Evolutionary conservation across 30 jellyfish, hydroid and myxozoan species (phyloP).

Genomic region (Turritopsis dohrnii): DNA sequence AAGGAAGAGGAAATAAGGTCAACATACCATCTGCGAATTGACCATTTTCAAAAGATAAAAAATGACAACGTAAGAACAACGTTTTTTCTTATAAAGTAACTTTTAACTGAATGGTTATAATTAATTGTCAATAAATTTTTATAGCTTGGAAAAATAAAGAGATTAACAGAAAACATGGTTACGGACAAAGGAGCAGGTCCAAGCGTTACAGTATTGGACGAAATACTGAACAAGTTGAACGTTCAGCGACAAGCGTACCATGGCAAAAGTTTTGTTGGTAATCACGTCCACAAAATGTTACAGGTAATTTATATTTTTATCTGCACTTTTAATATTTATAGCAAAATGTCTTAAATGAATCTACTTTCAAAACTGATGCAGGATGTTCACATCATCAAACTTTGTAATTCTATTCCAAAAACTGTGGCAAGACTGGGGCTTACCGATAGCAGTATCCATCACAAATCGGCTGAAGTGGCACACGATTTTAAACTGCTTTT

Average conservation of each 20-base stretch:
- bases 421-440: not conserved
- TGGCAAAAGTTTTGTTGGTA: slow-evolving; percentile 24
- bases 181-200: slow-evolving; percentile 3
- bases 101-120: too few relatives aligned
- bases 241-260: slow-evolving; percentile 1
- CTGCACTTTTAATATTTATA: too few relatives aligned
- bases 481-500: too few relatives aligned
- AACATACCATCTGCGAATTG: slow-evolving; percentile 6
- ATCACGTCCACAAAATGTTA: slow-evolving; percentile 28
- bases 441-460: not conserved
- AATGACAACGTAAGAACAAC: not conserved
- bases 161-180: too few relatives aligned
- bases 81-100: not conserved
- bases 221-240: not conserved
- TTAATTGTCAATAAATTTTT: too few relatives aligned
- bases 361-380: not conserved
- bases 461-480: not conserved
- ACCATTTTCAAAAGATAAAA: not conserved
- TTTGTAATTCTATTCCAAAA: not conserved
- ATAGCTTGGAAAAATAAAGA: too few relatives aligned
- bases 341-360: not conserved
- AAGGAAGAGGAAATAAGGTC: not conserved
- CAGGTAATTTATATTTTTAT: slow-evolving; percentile 12
- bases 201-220: slow-evolving; percentile 5
- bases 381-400: not conserved